phyloP scores from a whole-genome alignment of 2,797 vertebrate genomes.

The Coccyzus lansbergi region DNA sequence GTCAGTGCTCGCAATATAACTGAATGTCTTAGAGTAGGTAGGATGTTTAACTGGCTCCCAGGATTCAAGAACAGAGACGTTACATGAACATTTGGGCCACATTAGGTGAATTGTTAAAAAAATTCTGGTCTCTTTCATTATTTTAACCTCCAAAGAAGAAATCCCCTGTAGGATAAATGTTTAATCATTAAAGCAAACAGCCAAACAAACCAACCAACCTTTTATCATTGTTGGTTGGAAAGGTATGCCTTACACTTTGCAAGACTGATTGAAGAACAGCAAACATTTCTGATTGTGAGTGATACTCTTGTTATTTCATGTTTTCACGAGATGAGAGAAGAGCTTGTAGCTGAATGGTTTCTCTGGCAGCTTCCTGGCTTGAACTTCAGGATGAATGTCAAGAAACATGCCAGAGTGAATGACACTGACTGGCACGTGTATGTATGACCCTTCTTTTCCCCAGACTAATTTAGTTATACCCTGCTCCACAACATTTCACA shows the following conservation, averaged over 20 bases:
- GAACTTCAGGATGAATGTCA: slow-evolving; percentile 5
- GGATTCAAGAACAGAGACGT: neutral
- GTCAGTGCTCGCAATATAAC: slow-evolving; percentile 10
- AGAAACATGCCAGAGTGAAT: slow-evolving; percentile 3
- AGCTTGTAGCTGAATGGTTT: slow-evolving; percentile 7
- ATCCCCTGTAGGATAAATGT: neutral
- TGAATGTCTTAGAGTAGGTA: neutral
- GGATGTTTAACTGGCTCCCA: neutral
- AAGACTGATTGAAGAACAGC: neutral
- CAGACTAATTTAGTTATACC: neutral
- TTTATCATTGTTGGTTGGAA: neutral
- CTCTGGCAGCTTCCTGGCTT: slow-evolving; percentile 12
- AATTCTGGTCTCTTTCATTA: neutral
- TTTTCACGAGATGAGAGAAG: neutral
- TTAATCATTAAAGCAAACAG: neutral
- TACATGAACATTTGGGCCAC: neutral
- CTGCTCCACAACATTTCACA: neutral
- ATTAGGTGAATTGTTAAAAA: neutral
- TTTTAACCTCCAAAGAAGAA: slow-evolving; percentile 17
- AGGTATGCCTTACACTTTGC: neutral
- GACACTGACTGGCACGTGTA: neutral
- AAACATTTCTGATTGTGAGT: neutral
- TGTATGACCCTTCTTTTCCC: neutral
- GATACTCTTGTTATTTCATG: neutral
- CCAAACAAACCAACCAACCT: neutral